A percentile compares a stretch with the other conserved stretches of the same genome.
phyloP scores from a whole-genome alignment of 2,113 vertebrate genomes.

The Theristicus caerulescens region DNA sequence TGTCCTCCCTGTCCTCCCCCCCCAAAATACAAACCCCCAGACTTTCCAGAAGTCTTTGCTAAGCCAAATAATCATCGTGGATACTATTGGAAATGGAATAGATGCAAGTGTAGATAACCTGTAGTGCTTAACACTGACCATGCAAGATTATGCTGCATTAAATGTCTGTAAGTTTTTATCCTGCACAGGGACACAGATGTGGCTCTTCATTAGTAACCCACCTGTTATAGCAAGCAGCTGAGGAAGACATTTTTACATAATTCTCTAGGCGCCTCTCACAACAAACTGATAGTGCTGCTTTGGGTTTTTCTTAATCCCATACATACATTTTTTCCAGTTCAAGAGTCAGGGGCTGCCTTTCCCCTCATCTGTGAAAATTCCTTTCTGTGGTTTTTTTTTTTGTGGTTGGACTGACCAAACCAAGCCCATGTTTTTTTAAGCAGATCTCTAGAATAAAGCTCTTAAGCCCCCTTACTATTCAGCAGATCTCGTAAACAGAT shows the following conservation, averaged over 20 bases:
- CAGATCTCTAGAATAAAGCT: background rate
- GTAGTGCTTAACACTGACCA: background rate
- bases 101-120: slow-evolving; percentile 41
- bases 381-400: background rate
- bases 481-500: background rate
- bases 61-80: background rate
- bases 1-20: background rate
- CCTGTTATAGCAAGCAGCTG: slow-evolving; percentile 61
- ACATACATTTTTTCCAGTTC: background rate
- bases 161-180: background rate
- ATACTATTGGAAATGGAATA: background rate
- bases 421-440: background rate
- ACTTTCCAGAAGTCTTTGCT: background rate
- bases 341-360: background rate
- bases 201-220: slow-evolving; percentile 36
- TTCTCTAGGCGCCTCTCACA: slow-evolving; percentile 46
- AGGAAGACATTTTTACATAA: slow-evolving; percentile 44
- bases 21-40: background rate
- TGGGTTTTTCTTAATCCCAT: slow-evolving; percentile 28
- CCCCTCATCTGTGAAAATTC: background rate
- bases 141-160: background rate
- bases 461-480: background rate
- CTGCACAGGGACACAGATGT: background rate
- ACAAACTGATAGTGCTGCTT: background rate
- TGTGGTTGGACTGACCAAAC: background rate